Evolutionary conservation across 2,113 vertebrate species (phyloP), one percentile per base, ranked within the genome.

Genomic region (Zosterops borbonicus): DNA sequence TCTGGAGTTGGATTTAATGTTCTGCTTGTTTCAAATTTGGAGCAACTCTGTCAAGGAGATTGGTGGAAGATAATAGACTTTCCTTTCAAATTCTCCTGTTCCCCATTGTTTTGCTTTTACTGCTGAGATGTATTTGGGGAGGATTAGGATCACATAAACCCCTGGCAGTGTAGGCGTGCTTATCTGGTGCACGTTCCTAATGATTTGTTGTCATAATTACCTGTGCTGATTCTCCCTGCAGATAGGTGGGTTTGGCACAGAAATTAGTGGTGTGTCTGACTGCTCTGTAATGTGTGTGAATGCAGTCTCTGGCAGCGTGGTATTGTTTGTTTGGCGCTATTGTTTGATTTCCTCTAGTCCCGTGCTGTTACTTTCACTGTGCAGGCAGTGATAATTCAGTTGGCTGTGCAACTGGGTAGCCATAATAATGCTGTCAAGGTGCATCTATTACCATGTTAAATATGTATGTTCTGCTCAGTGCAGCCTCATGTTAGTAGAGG

Each of bases 181-280:
- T 80, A 56, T 55, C 47, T 87, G 67, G 49, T 74, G 42, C 70
- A 15, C 0, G 0, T 84, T 93, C 56, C n/a, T 94, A 81, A 90
- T 79, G 82, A 94, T 93, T 91, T 92, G 78, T 93, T 94, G 65
- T 53, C 47, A 15, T 75, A 87, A 93, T 93, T 93, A 93, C 59
- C 82, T 50, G 44, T 69, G 41, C 77, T 65, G n/a, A 62, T 88
- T 79, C 58, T 94, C 63, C 59, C 59, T 41, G 60, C 58, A 89
- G 71, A 44, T 85, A 73, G 49, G n/a, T 88, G 76, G 31, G 35
- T 77, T 80, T 76, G 91, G 87, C 76, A 49, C 53, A 77, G 80
- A 52, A 73, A 49, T 86, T 50, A 62, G 37, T 80, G 58, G 17
- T 68, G 35, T 71, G 37, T 39, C 55, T 64, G 63, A 22, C 35